phyloP scores from a whole-genome alignment of 2,888 invertebrate genomes.

The Pardosa pseudoannulata region DNA sequence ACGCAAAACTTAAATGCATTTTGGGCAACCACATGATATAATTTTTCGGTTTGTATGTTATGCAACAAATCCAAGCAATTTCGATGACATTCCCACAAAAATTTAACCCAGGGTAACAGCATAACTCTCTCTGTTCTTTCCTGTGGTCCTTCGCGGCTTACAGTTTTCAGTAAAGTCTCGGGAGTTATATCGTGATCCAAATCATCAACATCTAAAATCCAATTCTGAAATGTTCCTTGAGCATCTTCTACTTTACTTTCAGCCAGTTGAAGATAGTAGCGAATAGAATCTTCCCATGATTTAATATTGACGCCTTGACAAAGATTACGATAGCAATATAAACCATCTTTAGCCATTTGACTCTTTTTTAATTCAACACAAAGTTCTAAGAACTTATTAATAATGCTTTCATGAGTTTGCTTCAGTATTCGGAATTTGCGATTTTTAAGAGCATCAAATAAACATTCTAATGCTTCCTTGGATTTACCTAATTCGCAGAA shows the following conservation, averaged over 20 bases:
- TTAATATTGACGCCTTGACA: slow-evolving; percentile 33
- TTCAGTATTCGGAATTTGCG: slow-evolving; percentile 23
- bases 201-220: neutral
- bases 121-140: neutral
- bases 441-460: slow-evolving; percentile 45
- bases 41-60: slow-evolving; percentile 20
- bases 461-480: slow-evolving; percentile 37
- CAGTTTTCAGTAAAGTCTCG: slow-evolving; percentile 15
- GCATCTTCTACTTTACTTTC: slow-evolving; percentile 29
- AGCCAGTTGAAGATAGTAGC: neutral
- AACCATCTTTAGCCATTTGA: slow-evolving; percentile 48
- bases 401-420: slow-evolving; percentile 29
- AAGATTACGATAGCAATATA: slow-evolving; percentile 34
- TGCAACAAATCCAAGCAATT: slow-evolving; percentile 48
- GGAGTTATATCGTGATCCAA: slow-evolving; percentile 20
- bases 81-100: slow-evolving; percentile 50
- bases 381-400: slow-evolving; percentile 38
- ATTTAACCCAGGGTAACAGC: slow-evolving; percentile 32
- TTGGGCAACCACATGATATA: slow-evolving; percentile 37
- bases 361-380: slow-evolving; percentile 38
- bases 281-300: slow-evolving; percentile 47
- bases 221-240: slow-evolving; percentile 4
- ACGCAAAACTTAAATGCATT: slow-evolving; percentile 43
- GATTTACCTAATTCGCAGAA: slow-evolving; percentile 36
- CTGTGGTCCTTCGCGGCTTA: neutral